These are phyloP conservation scores for Schizothorax lantsangensis DNA, from an alignment of 2,797 vertebrate genomes.

Conservation along the genomic window DNA sequence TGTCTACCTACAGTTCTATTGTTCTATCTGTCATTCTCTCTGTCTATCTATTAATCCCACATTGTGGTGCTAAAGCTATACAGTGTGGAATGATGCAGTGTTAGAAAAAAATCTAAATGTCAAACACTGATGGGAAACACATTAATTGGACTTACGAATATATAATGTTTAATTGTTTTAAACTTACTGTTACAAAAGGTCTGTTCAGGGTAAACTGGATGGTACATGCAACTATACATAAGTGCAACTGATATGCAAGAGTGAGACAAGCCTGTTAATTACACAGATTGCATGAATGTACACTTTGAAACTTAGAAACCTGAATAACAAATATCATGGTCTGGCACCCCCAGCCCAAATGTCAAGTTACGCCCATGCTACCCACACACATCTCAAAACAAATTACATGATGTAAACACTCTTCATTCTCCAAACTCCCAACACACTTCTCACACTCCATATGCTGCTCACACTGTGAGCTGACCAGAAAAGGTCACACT, in stretches of 20 bases:
- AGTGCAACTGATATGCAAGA: background rate
- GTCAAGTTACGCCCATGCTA: background rate
- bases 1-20: background rate
- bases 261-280: too few relatives aligned
- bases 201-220: background rate
- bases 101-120: background rate
- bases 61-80: background rate
- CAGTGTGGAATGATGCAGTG: background rate
- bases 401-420: background rate
- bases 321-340: background rate
- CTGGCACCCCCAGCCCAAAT: background rate
- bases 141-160: background rate
- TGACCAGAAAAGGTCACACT: conserved; percentile 22
- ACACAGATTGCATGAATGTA: background rate
- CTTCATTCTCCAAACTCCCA: background rate
- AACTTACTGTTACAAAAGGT: background rate
- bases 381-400: background rate
- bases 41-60: background rate
- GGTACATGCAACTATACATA: background rate
- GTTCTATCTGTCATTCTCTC: background rate
- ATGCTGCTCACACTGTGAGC: conserved; percentile 18
- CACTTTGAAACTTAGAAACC: background rate
- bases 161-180: background rate
- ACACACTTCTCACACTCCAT: conserved; percentile 18
- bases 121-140: background rate